Conservation (phyloP, 2,888 invertebrate species). For the Drosophila sordidapex region DNA sequence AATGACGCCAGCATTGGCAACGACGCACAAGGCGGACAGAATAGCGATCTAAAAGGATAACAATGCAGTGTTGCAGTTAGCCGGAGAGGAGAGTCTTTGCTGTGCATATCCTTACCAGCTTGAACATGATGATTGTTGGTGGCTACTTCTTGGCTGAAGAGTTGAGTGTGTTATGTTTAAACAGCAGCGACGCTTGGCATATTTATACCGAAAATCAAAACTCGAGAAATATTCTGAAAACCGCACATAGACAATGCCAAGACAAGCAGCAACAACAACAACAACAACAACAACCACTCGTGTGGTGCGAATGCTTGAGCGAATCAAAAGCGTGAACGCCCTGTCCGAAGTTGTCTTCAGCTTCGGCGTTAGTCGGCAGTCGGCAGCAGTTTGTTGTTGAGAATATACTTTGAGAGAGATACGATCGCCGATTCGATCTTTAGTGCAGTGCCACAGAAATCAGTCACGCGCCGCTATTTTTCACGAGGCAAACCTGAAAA, state of each 20-base stretch:
- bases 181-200: slow-evolving; percentile 75
- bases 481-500: slow-evolving; percentile 41
- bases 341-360: slow-evolving; percentile 43
- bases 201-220: slow-evolving; percentile 83
- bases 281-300: slow-evolving; percentile 37
- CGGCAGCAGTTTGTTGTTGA: slow-evolving; percentile 18
- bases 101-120: slow-evolving; percentile 83
- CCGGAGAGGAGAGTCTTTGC: slow-evolving; percentile 28
- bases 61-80: background rate
- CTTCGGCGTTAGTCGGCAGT: slow-evolving; percentile 17
- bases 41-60: slow-evolving; percentile 75
- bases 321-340: slow-evolving; percentile 71
- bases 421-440: slow-evolving; percentile 44
- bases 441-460: slow-evolving; percentile 49
- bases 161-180: slow-evolving; percentile 84
- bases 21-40: slow-evolving; percentile 85
- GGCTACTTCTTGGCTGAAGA: slow-evolving; percentile 74
- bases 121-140: slow-evolving; percentile 84
- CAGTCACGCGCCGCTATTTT: slow-evolving; percentile 63
- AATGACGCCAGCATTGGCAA: slow-evolving; percentile 84
- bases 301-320: slow-evolving; percentile 34
- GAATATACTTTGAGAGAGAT: slow-evolving; percentile 43
- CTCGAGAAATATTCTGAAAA: slow-evolving; percentile 77
- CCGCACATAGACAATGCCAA: slow-evolving; percentile 55
- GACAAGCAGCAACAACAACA: slow-evolving; percentile 13